Evolutionary conservation across 2,888 invertebrate genomes (phyloP).

Genomic region (Mesochorus sp.): DNA sequence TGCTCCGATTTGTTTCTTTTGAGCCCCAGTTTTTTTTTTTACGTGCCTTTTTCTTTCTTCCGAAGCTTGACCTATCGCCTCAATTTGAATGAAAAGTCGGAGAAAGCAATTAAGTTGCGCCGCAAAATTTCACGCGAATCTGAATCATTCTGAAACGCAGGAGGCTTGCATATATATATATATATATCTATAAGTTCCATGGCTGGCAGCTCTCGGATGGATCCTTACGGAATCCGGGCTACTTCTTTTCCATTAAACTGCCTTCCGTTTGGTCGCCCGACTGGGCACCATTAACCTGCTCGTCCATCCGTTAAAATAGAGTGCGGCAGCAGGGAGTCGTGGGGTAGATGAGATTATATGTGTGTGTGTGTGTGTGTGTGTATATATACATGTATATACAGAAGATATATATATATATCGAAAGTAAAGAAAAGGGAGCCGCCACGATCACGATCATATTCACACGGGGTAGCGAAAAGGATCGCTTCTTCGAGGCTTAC

Average conservation of each 20-base stretch:
- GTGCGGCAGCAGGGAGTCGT: constrained; percentile 61
- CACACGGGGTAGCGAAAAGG: constrained; percentile 39
- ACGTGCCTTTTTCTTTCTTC: constrained; percentile 13
- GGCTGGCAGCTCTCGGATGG: constrained; percentile 38
- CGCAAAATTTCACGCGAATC: constrained; percentile 66
- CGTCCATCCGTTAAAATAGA: constrained; percentile 78
- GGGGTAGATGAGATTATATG: constrained; percentile 48
- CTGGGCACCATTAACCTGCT: constrained; percentile 78
- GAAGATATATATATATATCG: neutral
- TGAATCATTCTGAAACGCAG: constrained; percentile 65
- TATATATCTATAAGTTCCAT: constrained; percentile 9
- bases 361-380: too few relatives aligned
- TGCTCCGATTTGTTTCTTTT: constrained; percentile 40
- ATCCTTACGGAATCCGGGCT: constrained; percentile 70
- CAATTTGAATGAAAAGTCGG: constrained; percentile 72
- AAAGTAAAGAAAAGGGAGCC: constrained; percentile 5
- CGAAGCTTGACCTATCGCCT: constrained; percentile 55
- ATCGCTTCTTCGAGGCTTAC: constrained; percentile 50
- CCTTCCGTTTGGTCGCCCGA: constrained; percentile 76
- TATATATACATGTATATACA: constrained; percentile 38
- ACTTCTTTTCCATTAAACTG: constrained; percentile 78
- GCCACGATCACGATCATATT: constrained; percentile 45
- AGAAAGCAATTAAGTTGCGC: constrained; percentile 72
- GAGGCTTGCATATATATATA: constrained; percentile 14
- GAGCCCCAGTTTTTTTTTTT: constrained; percentile 21